Conservation (phyloP, 2,113 vertebrate species). For the Campylomormyrus tamandua region DNA sequence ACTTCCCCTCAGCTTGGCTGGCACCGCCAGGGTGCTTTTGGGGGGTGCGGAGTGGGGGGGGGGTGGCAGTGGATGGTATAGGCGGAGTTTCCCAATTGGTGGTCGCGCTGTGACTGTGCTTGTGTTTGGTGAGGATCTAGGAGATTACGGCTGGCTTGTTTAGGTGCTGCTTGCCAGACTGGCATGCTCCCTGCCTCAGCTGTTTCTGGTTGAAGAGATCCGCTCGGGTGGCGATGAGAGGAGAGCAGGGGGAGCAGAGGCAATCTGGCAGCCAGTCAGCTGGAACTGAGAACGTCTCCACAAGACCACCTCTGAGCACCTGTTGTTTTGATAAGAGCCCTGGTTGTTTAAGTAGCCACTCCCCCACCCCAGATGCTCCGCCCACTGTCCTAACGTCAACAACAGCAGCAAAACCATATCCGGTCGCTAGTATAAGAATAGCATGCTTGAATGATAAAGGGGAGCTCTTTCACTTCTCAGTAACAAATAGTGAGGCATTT, state of each 20-base stretch:
- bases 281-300: constrained; percentile 36
- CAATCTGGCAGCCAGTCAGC: constrained; percentile 35
- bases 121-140: not conserved
- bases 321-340: constrained; percentile 42
- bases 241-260: constrained; percentile 19
- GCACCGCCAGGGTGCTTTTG: not conserved
- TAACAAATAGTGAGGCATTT: not conserved
- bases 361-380: not conserved
- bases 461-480: not conserved
- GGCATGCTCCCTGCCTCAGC: constrained; percentile 23
- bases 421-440: not conserved
- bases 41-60: not conserved
- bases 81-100: not conserved
- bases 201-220: constrained; percentile 18
- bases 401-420: not conserved
- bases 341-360: constrained; percentile 26
- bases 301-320: constrained; percentile 26
- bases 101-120: not conserved
- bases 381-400: not conserved
- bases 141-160: constrained; percentile 19
- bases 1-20: not conserved
- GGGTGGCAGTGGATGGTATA: not conserved
- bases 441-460: not conserved
- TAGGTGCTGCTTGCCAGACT: constrained; percentile 6
- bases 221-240: constrained; percentile 18